These are phyloP conservation scores for Heteromormyrus szaboi DNA, from an alignment of 2,797 vertebrate genomes.

Conservation along the genomic window DNA sequence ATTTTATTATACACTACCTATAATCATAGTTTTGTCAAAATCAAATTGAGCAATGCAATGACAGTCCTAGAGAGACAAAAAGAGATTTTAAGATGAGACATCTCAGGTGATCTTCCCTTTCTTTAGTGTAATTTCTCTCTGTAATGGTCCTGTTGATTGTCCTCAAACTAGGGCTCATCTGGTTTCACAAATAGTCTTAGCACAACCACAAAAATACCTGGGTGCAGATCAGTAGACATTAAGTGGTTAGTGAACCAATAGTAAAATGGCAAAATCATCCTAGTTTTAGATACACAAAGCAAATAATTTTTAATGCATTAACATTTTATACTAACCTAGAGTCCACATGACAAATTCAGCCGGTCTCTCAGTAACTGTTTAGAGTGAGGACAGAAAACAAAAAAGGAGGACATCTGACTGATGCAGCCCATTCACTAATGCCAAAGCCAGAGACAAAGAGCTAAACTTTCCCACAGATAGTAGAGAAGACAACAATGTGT, in stretches of 20 bases:
- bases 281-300: not conserved
- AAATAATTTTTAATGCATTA: not conserved
- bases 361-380: not conserved
- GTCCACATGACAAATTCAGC: not conserved
- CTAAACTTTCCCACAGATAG: conserved; percentile 15
- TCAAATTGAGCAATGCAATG: not conserved
- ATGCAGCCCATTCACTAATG: not conserved
- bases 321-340: not conserved
- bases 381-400: not conserved
- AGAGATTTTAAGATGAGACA: not conserved
- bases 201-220: not conserved
- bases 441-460: not conserved
- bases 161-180: not conserved
- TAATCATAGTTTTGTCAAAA: not conserved
- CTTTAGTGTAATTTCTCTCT: not conserved
- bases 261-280: not conserved
- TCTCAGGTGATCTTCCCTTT: not conserved
- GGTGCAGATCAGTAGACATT: not conserved
- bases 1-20: not conserved
- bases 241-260: not conserved
- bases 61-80: not conserved
- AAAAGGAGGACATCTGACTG: not conserved
- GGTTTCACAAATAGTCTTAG: not conserved
- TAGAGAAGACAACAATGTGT: conserved; percentile 22
- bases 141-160: not conserved